Evolutionary conservation across 30 jellyfish, hydroid and myxozoan genomes (phyloP).

Genomic region (Catostylus mosaicus): DNA sequence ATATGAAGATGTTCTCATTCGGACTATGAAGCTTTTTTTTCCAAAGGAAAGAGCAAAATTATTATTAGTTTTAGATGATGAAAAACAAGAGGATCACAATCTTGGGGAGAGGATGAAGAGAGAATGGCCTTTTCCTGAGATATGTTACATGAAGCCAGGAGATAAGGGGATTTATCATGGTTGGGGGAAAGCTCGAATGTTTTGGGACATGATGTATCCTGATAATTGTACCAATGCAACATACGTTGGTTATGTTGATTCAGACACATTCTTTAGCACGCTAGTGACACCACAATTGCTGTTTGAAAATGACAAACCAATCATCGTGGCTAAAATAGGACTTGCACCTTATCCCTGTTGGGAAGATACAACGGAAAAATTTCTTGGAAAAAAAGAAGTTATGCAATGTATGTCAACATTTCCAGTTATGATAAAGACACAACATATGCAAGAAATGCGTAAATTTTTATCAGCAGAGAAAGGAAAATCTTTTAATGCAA

Average conservation of each 20-base stretch:
- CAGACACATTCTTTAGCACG: constrained; percentile 39
- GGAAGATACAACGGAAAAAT: constrained; percentile 15
- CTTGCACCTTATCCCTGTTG: constrained; percentile 7
- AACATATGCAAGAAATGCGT: constrained; percentile 42
- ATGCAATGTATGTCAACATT: constrained; percentile 47
- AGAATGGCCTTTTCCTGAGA: constrained; percentile 47
- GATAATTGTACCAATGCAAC: constrained; percentile 12
- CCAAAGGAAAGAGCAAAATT: constrained; percentile 24
- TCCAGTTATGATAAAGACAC: constrained; percentile 41
- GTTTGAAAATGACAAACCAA: constrained; percentile 21
- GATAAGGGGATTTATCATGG: constrained; percentile 1
- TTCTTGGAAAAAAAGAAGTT: constrained; percentile 28
- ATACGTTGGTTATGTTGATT: background rate
- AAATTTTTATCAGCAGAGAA: constrained; percentile 1
- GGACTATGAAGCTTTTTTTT: constrained; percentile 38
- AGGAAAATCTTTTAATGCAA: constrained; percentile 12
- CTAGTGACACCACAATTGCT: constrained; percentile 38
- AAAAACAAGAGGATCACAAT: constrained; percentile 27
- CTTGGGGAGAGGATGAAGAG: constrained; percentile 13
- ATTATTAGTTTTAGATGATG: constrained; percentile 31
- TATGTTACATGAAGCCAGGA: constrained; percentile 26
- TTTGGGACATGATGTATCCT: constrained; percentile 47
- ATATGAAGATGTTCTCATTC: constrained; percentile 1
- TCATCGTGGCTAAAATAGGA: constrained; percentile 13
- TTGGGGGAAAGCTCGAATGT: constrained; percentile 43